Evolutionary conservation across 2,113 vertebrate species (phyloP), one percentile per base, ranked within the genome.

Genomic region (Reinhardtius hippoglossoides): DNA sequence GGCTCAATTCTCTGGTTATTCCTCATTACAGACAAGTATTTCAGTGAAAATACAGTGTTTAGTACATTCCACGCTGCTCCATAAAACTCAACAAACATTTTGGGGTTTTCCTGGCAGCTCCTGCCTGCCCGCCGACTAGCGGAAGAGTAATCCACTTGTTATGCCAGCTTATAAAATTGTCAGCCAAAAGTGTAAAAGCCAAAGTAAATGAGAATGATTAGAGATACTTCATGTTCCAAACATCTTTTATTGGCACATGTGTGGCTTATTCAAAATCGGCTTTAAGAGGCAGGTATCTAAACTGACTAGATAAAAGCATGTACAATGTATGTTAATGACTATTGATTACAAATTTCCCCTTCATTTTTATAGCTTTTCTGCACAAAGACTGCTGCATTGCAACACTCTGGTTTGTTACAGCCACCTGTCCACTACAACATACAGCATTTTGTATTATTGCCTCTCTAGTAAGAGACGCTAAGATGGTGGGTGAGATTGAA

Each of bases 91-190:
- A 83, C 83, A 69, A 83, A 85, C 89, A 81, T 82, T 90, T 71
- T 67, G 69, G 77, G 80, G 40, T 13, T 42, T 85, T 87, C 65
- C 76, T 83, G 90, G 83, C 87, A 87, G 74, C 74, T 52, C 57
- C 67, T 81, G 68, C 71, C 68, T 73, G 71, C 80, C 72, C 71
- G 23, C 66, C n/a, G 44, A 76, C 84, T 73, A 71, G 76, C 66
- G 78, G 81, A 83, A 85, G 88, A 90, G 85, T 74, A 65, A 80
- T 78, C 84, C 90, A 85, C 90, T 90, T 90, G 88, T 90, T 90
- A 84, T 89, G 87, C 80, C 80, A 88, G 84, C 48, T 60, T 71
- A 85, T 63, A 77, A 54, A 83, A 83, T 69, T 78, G 83, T 86
- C 80, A 85, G 91, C 89, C 87, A 91, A 85, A 88, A 89, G 75